Base-by-base conservation (phyloP, 1,140 invertebrate species). In the Diabrotica undecimpunctata region DNA sequence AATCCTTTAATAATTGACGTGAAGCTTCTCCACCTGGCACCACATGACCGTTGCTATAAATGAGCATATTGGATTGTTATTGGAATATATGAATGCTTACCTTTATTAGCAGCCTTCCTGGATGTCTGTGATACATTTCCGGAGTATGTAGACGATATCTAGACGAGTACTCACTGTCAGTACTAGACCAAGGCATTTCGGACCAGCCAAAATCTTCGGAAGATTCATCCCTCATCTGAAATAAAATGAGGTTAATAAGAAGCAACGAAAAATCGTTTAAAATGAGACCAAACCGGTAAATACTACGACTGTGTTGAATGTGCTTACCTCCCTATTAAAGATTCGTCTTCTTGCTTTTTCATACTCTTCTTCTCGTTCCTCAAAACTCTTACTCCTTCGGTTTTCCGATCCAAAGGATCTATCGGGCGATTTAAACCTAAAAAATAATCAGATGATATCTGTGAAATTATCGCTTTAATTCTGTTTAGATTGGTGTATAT, bases 301-400 rank as follows among this genome's bases (percentile, higher is more conserved):
- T 46, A 46, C 41, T 46, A 46, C 41, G 25, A 25, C 25, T 25
- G 25, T 25, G 25, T 25, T 25, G 25, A 25, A 25, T 25, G 4
- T 25, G 25, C 46, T 39, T 58, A 78, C 75, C 68, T 76, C 75
- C 70, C 69, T 70, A 52, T 90, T 91, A 74, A 95, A 95, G 79
- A 95, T 95, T 78, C 93, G 83, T 68, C 88, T 83, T 46, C 91
- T 82, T 35, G 87, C 90, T 72, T 89, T 87, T 73, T 94, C 90
- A 78, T 95, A 95, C 68, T 95, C 92, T 72, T 90, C 88, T 75
- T 95, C 92, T 35, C 94, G 81, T 78, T 96, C 93, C 78, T 96
- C 94, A 74, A 95, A 91, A 70, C 92, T 95, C 78, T 94, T 94
- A 75, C 90, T 92, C 54, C 91, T 83, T 61, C 88, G 83, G 64